These are phyloP conservation scores for Naja naja DNA, from an alignment of 2,113 vertebrate genomes.

Conservation along the genomic window DNA sequence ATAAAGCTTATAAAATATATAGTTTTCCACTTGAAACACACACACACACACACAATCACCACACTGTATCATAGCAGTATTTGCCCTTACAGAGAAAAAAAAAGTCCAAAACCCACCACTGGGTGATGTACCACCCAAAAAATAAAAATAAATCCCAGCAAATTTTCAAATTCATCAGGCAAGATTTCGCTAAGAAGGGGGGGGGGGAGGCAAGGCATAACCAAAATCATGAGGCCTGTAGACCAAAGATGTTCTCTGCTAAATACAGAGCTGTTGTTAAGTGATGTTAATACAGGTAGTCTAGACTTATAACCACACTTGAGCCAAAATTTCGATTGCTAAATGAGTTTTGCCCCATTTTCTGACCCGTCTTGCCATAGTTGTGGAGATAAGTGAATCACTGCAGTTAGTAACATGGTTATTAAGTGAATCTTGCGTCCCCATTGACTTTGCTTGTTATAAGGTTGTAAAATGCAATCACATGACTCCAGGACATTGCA, in stretches of 20 bases:
- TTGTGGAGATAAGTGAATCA: no score
- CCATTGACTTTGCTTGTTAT: no score
- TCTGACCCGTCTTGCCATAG: no score
- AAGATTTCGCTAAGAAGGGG: background rate
- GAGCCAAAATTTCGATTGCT: no score
- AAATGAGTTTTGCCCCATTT: no score
- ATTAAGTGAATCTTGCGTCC: no score
- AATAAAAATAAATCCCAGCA: background rate
- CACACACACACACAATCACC: background rate
- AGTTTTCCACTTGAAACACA: background rate
- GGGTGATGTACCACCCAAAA: background rate
- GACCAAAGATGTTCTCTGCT: background rate
- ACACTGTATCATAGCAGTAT: background rate
- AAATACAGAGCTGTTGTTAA: background rate
- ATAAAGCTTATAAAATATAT: background rate
- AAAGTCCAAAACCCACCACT: background rate
- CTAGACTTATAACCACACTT: background rate
- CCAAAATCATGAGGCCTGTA: background rate
- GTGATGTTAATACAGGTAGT: background rate
- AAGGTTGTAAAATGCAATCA: no score
- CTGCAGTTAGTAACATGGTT: no score
- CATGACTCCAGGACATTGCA: no score
- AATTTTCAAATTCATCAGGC: background rate
- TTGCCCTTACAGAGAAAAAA: background rate
- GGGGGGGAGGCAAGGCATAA: background rate